These are phyloP conservation scores for Stenotaenia linearis DNA, from an alignment of 2,888 invertebrate genomes.

Conservation along the genomic window DNA sequence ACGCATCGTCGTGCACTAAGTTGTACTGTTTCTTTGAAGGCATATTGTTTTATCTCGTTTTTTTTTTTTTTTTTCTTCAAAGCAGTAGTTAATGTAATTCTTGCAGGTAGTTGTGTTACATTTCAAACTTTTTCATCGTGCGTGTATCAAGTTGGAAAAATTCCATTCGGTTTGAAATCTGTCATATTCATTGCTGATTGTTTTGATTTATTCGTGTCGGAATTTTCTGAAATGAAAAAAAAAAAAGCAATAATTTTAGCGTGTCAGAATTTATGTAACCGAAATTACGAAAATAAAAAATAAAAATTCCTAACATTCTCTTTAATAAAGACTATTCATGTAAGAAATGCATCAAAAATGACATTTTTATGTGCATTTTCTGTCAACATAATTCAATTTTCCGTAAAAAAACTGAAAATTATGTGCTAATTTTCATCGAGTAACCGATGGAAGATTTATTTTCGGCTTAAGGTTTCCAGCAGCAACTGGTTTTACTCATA, in stretches of 20 bases:
- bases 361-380: not conserved
- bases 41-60: conserved; percentile 39
- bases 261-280: too few relatives aligned
- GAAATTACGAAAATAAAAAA: too few relatives aligned
- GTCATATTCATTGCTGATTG: not conserved
- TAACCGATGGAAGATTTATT: not conserved
- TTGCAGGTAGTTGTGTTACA: not conserved
- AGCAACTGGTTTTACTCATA: not conserved
- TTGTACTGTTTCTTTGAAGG: conserved; percentile 69
- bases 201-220: not conserved
- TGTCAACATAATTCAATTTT: not conserved
- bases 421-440: not conserved
- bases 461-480: not conserved
- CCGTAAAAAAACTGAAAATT: not conserved
- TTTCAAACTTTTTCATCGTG: not conserved
- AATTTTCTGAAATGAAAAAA: not conserved
- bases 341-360: not conserved
- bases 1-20: conserved; percentile 92
- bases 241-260: not conserved
- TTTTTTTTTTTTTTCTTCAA: too few relatives aligned
- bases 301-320: not conserved
- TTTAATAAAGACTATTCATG: not conserved
- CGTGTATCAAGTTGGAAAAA: not conserved
- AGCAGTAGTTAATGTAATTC: too few relatives aligned
- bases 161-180: not conserved